Evolutionary conservation across 2,113 vertebrate species (phyloP).

Genomic region (Hippolais icterina): DNA sequence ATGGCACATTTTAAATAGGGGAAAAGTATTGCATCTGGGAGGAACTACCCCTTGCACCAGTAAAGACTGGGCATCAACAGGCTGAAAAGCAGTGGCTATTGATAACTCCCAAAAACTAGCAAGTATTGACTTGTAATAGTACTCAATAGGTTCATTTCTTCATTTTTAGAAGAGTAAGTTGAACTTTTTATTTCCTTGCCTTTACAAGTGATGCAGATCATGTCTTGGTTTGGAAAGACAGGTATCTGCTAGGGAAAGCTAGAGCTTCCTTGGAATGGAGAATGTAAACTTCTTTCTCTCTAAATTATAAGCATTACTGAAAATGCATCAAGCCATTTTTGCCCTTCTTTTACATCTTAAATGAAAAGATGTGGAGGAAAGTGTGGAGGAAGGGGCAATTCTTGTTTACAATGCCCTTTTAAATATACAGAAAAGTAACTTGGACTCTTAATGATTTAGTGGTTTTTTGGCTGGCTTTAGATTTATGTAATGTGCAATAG

Average conservation of each 20-base stretch:
- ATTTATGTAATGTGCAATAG: conserved; percentile 45
- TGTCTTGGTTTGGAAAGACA: no score
- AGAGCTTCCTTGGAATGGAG: no score
- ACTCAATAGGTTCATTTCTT: neutral
- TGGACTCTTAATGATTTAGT: neutral
- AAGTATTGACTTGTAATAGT: neutral
- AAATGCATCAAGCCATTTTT: neutral
- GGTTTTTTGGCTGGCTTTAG: conserved; percentile 12
- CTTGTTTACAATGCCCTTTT: neutral
- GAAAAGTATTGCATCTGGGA: neutral
- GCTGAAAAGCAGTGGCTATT: neutral
- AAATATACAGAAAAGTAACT: conserved; percentile 1
- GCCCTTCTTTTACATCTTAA: neutral
- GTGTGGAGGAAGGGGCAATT: neutral
- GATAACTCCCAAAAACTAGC: neutral
- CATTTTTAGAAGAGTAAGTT: neutral
- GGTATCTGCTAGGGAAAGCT: no score
- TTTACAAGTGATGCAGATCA: neutral
- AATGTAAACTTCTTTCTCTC: no score
- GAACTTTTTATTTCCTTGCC: neutral
- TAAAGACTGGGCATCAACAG: neutral
- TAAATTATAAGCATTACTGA: neutral
- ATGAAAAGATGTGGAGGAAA: neutral
- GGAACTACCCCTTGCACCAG: fast-evolving
- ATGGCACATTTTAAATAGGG: neutral